Percentiles rank a stretch among this genome's conserved stretches.
Conservation (phyloP, 2,797 vertebrate species). For the Anabas testudineus region DNA sequence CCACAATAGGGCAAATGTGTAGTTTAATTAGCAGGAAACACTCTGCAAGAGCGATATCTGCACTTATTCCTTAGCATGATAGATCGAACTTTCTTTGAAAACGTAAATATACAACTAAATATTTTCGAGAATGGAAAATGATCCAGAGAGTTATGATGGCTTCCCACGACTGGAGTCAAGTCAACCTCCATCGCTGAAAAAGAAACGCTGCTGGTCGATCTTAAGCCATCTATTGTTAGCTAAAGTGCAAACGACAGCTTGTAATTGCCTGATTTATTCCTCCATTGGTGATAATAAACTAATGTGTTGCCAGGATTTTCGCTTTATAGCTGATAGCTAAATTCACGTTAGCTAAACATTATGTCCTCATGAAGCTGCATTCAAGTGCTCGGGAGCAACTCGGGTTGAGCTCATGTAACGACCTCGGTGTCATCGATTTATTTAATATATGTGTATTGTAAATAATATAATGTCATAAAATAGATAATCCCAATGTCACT, state of each 20-base stretch:
- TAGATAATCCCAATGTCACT: not conserved
- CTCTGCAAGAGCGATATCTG: too few species aligned
- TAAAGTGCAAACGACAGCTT: not conserved
- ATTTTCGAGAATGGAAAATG: not conserved
- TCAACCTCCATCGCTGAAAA: constrained; percentile 8
- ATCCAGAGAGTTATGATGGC: not conserved
- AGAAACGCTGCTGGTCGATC: not conserved
- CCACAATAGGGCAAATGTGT: constrained; percentile 2
- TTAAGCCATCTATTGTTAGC: not conserved
- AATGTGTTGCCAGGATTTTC: too few species aligned
- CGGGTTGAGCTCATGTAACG: not conserved
- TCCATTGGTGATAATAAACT: too few species aligned
- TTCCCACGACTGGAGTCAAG: not conserved
- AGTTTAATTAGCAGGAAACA: too few species aligned
- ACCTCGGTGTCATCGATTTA: not conserved
- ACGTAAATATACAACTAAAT: too few species aligned
- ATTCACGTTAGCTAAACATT: not conserved
- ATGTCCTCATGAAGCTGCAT: constrained; percentile 12
- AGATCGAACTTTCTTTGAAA: too few species aligned
- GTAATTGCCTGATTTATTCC: not conserved
- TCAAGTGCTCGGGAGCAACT: fast-evolving
- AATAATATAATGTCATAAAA: not conserved
- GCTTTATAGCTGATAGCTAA: not conserved
- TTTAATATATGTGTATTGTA: not conserved
- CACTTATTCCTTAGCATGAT: not conserved